These are phyloP conservation scores for Manis pentadactyla DNA, from an alignment of 2,797 vertebrate genomes.

Conservation along the genomic window DNA sequence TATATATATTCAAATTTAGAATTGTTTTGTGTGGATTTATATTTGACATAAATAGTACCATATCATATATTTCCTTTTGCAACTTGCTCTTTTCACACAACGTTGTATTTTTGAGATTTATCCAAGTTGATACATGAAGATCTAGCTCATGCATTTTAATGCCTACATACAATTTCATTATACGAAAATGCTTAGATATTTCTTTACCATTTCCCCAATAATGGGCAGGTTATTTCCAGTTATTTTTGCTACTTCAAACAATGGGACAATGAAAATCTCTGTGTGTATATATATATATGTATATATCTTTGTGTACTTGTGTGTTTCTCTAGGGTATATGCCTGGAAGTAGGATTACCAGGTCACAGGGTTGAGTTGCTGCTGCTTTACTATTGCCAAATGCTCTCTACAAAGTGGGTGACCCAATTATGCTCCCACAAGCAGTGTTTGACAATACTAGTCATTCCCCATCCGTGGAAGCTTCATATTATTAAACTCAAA, in stretches of 20 bases:
- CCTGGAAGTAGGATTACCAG: not conserved
- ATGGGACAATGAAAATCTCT: not conserved
- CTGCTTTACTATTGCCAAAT: not conserved
- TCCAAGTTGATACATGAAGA: slow-evolving; percentile 57
- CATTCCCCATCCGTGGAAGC: not conserved
- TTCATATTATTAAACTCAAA: not conserved
- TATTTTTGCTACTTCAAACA: not conserved
- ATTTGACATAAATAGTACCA: slow-evolving; percentile 35
- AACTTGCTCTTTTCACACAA: slow-evolving; percentile 71
- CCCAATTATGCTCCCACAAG: not conserved
- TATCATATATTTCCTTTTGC: slow-evolving; percentile 37
- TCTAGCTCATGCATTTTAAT: slow-evolving; percentile 57
- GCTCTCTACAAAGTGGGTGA: not conserved
- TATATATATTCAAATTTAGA: not conserved
- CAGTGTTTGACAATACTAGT: not conserved
- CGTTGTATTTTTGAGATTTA: slow-evolving; percentile 55
- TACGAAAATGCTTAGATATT: slow-evolving; percentile 10
- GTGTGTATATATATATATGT: no score
- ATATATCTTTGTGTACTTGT: not conserved
- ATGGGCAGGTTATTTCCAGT: not conserved
- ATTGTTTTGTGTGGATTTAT: slow-evolving; percentile 9
- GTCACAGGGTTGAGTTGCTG: not conserved
- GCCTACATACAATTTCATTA: slow-evolving; percentile 25
- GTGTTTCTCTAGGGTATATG: not conserved
- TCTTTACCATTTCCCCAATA: not conserved